Evolutionary conservation across 2,888 invertebrate species (phyloP).

Genomic region (Eucriotettix oculatus): DNA sequence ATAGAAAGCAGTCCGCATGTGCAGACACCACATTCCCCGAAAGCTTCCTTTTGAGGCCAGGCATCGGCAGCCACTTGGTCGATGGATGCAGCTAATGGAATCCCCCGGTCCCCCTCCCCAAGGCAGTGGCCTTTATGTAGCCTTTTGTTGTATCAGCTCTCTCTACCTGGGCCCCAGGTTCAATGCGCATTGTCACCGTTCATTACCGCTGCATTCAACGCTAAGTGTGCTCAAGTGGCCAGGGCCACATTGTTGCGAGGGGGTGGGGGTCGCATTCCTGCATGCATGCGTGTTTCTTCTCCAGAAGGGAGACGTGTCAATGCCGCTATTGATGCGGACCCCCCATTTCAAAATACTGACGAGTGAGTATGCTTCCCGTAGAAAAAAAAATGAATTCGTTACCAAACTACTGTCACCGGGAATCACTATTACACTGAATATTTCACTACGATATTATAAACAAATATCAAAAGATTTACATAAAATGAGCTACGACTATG

Average conservation of each 20-base stretch:
- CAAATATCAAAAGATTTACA: too few relatives aligned
- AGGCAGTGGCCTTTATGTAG: background rate
- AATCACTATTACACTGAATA: too few relatives aligned
- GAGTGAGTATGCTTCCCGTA: too few relatives aligned
- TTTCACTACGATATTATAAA: too few relatives aligned
- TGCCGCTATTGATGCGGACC: too few relatives aligned
- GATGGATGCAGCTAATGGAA: background rate
- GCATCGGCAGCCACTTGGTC: background rate
- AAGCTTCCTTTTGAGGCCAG: background rate
- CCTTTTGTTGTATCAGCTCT: background rate
- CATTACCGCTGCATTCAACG: background rate
- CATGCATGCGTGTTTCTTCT: background rate
- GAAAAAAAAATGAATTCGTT: too few relatives aligned
- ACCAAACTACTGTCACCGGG: too few relatives aligned
- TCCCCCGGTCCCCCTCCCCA: background rate
- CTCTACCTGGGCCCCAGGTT: background rate
- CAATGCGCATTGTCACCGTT: background rate
- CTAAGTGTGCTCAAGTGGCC: background rate
- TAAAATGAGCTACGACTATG: too few relatives aligned
- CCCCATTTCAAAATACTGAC: too few relatives aligned
- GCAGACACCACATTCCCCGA: too few relatives aligned
- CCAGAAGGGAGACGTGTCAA: too few relatives aligned
- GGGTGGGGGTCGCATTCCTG: background rate
- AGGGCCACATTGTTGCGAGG: background rate
- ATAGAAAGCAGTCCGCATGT: too few relatives aligned